Conservation (phyloP, 37 sponge, comb jelly and placozoan species). For the Cladorhizidae sp. region DNA sequence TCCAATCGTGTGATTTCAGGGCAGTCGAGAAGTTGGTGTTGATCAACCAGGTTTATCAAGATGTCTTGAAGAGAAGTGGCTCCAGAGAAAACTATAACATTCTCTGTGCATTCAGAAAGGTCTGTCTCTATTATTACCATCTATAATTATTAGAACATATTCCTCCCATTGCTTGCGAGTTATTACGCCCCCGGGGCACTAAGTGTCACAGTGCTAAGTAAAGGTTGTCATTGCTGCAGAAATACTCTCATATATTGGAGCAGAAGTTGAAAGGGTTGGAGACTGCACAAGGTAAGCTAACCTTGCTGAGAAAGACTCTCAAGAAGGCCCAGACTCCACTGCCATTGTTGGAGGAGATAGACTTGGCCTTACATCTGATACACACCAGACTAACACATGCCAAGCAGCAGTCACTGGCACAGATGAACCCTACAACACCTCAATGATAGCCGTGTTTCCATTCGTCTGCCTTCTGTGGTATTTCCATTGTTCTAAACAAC, state of each 20-base stretch:
- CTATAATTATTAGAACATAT: no score
- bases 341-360: constrained; percentile 47
- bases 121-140: constrained; percentile 6
- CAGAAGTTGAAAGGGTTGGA: constrained; percentile 21
- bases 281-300: constrained; percentile 46
- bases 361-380: constrained; percentile 50
- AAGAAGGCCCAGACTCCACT: constrained; percentile 52
- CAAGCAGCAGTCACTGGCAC: background rate
- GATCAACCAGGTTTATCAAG: constrained; percentile 82
- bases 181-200: no score
- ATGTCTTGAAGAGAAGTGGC: constrained; percentile 68
- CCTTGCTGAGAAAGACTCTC: constrained; percentile 14
- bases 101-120: constrained; percentile 81
- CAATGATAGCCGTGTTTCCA: no score
- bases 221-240: constrained; percentile 22
- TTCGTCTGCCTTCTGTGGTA: no score
- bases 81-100: constrained; percentile 71
- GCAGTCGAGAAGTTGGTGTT: constrained; percentile 59
- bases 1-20: no score
- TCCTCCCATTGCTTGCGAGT: no score
- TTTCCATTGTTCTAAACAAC: no score
- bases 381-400: background rate
- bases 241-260: constrained; percentile 29
- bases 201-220: no score
- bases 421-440: no score